Base-by-base conservation (phyloP, 1,140 invertebrate genomes). In the Hycleus phaleratus region DNA sequence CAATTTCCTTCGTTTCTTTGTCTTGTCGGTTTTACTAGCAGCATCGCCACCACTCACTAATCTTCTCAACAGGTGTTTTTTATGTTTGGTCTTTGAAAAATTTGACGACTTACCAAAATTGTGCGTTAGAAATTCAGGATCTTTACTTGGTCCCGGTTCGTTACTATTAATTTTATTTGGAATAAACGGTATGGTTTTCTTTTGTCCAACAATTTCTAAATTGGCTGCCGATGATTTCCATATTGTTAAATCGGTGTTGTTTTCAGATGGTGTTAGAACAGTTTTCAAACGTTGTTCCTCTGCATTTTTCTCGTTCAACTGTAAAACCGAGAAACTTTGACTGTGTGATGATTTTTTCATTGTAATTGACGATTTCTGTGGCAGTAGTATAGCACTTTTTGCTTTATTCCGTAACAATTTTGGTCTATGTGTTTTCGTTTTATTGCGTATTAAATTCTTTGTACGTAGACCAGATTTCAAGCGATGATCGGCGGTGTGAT, bases 221-320 rank as follows among this genome's bases (percentile, higher is more conserved):
- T 38, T 63, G 59, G 10, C 59, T 38, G 62, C 55, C 6, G 44
- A 52, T 1, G 56, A 47, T 12, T 70, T 63, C 70, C 71, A 70
- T 11, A 64, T 68, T 63, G 18, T 46, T 10, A 50, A 51, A 9
- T 66, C 59, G 38, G 62, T 56, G 42, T 64, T 59, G 24, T 56
- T 61, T 55, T 71, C 63, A 46, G 69, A 71, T 45, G 69, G 71
- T 6, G 70, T 68, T 18, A 72, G 67, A 47, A 71, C 60, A 8
- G 60, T 64, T 52, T 72, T 64, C 48, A 71, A 71, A 48, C 68
- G 69, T 38, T 71, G 71, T 51, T 72, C 70, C 11, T 60, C 56
- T 11, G 71, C 45, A 49, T 68, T 64, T 9, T 70, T 26, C 6
- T 63, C 56, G 5, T 54, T 42, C 8, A 12, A 48, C 5, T 60